Percentiles rank a stretch among this genome's conserved stretches.
Evolutionary conservation across 2,888 invertebrate species (phyloP).

Genomic region (Dusona sp.): DNA sequence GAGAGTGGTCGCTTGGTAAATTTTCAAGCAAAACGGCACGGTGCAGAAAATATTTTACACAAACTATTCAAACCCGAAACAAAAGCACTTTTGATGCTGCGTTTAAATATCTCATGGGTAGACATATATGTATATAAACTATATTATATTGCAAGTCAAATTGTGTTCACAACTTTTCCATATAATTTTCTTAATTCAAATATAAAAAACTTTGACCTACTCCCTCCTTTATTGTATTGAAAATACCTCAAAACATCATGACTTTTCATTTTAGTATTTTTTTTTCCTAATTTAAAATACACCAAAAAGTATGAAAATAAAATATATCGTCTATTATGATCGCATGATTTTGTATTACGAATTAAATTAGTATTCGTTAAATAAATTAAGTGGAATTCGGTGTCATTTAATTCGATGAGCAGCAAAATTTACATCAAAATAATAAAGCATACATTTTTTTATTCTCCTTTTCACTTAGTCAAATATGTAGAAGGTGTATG

Average conservation of each 20-base stretch:
- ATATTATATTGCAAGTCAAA: background rate
- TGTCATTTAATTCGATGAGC: background rate
- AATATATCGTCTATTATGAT: no score
- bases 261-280: background rate
- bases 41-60: conserved; percentile 42
- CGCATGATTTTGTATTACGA: no score
- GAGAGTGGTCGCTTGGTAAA: conserved; percentile 11
- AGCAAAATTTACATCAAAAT: background rate
- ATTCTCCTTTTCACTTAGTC: no score
- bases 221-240: no score
- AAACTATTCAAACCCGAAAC: conserved; percentile 47
- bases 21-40: conserved; percentile 28
- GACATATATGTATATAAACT: background rate
- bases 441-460: background rate
- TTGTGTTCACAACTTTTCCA: background rate
- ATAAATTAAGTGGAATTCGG: background rate
- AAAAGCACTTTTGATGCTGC: conserved; percentile 9
- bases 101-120: background rate
- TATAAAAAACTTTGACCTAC: no score
- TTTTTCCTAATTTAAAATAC: no score
- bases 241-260: no score
- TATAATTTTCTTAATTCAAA: no score
- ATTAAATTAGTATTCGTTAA: background rate
- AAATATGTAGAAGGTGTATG: no score
- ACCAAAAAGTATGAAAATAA: no score